A percentile compares a stretch with the other conserved stretches of the same genome.
These are phyloP conservation scores for Mesoclemmys tuberculata DNA, from an alignment of 2,113 vertebrate genomes.

Conservation along the genomic window DNA sequence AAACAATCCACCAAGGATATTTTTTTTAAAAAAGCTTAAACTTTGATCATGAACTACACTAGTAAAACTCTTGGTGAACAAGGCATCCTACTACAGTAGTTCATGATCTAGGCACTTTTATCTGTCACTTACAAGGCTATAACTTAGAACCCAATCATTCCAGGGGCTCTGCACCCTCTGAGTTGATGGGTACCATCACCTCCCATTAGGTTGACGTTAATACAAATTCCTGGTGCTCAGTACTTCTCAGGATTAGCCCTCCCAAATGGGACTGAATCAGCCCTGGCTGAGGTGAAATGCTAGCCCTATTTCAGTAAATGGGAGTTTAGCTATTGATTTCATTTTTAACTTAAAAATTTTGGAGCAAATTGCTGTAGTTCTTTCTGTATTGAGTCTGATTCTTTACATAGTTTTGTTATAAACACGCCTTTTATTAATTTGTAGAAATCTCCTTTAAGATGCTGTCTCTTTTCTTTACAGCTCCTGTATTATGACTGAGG, in stretches of 20 bases:
- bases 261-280: background rate
- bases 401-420: background rate
- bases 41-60: no score
- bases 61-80: background rate
- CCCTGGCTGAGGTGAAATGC: background rate
- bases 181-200: background rate
- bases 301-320: background rate
- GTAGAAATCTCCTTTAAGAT: background rate
- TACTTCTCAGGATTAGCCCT: background rate
- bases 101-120: background rate
- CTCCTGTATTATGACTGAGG: background rate
- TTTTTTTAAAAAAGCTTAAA: background rate
- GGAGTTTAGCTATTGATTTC: background rate
- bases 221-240: background rate
- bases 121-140: background rate
- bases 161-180: background rate
- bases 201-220: background rate
- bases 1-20: background rate
- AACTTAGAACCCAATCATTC: background rate
- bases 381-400: background rate
- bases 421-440: background rate
- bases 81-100: background rate
- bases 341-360: background rate
- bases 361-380: background rate
- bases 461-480: conserved; percentile 4